Evolutionary conservation across 2,113 vertebrate genomes (phyloP), one percentile per base, ranked within the genome.

Genomic region (Pangasianodon gigas): DNA sequence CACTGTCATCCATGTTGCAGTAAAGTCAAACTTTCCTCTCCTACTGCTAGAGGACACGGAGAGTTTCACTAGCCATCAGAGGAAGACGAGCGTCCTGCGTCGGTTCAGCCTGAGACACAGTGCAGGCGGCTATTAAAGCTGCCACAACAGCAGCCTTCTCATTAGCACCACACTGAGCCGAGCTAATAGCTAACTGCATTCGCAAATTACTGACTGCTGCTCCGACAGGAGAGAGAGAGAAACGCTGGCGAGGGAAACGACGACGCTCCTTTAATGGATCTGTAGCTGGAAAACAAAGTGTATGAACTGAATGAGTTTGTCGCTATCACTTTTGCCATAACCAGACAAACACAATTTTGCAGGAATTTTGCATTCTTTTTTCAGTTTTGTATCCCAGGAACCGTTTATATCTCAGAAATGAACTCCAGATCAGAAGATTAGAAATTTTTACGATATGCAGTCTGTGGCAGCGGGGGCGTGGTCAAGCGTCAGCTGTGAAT

Each of bases 121-220:
- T 29, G 86, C 51, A n/a, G 74, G 87, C 74, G 86, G 79, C 71
- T 84, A 82, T 89, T 87, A 86, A 86, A 91, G 52, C 46, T 44
- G 71, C 77, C 62, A 88, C 87, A 87, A 93, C 93, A 95, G 94
- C 94, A 95, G 93, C 93, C 94, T 96, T 95, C 92, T 95, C 93
- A 96, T 96, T 96, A 96, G 92, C 90, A 94, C 93, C 94, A 95
- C 92, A 93, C 93, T 94, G 94, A 92, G 94, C 92, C 87, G 91
- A 92, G 94, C 90, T 92, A 95, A 94, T 94, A 93, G 95, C 91
- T 94, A 89, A 91, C 93, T 91, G 91, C 92, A 94, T 94, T 95
- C 93, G 94, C 93, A 96, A 95, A 95, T 95, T 91, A 94, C 91
- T 81, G 67, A 88, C 92, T 92, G 89, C 60, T 89, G 58, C 84